Base-by-base conservation (phyloP, 1,140 invertebrate genomes). In the Vollenhovia emeryi region DNA sequence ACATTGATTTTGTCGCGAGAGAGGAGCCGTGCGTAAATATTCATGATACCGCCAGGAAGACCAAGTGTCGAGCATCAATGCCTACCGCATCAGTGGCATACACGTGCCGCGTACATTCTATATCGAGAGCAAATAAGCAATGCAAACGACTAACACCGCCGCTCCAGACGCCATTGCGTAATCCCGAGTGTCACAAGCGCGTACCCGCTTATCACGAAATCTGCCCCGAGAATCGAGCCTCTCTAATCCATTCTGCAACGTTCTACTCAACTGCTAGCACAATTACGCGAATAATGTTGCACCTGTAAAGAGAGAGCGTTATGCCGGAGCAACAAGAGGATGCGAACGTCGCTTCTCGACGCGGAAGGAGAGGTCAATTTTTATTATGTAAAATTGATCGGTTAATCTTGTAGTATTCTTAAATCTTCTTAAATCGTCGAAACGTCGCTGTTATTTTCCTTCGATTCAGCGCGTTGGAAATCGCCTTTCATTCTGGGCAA, bases 1-100 rank as follows among this genome's bases (percentile, higher is more conserved):
- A 88, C 93, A 94, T 93, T 94, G 93, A 94, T 93, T 93, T 92
- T 86, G 84, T 78, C 73, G 78, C 43, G 86, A 87, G 66, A 83
- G 90, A 85, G 90, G 86, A 85, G 83, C 79, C 84, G 79, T n/a
- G n/a, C 84, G 92, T 94, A 93, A 93, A 94, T 94, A 94, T 94
- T 94, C 93, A 94, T 94, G 91, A 87, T 86, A 91, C 90, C 88
- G 90, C 92, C 91, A 87, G 90, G 84, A 91, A 91, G 91, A 91
- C 92, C 90, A 89, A 91, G 83, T 84, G 74, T 30, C 76, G 57
- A 86, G 83, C 89, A 86, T 92, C 68, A 76, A 40, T 68, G 66
- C 79, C 59, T 52, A 73, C 15, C 59, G 62, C 62, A 43, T 60
- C 60, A 59, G 69, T 74, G n/a, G n/a, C 52, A 85, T 75, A 48